Conservation (phyloP, 2,113 vertebrate genomes). For the Mandrillus leucophaeus region DNA sequence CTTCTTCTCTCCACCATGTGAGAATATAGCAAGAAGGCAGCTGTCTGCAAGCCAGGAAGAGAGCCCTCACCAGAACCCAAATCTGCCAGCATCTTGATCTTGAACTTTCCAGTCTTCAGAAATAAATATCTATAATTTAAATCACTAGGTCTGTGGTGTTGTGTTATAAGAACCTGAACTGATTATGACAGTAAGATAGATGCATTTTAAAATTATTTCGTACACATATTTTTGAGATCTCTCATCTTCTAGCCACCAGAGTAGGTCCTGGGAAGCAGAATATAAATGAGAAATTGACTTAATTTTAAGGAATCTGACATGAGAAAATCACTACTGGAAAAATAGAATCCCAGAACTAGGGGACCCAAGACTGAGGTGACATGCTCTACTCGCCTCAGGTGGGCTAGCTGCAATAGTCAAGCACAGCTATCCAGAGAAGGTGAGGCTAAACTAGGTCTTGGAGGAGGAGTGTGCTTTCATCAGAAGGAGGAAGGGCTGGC, state of each 20-base stretch:
- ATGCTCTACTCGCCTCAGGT: background rate
- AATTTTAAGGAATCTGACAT: background rate
- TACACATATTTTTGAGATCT: background rate
- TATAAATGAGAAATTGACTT: background rate
- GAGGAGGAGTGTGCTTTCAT: background rate
- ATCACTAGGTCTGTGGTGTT: background rate
- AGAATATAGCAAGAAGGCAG: background rate
- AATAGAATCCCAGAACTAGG: background rate
- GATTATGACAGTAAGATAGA: background rate
- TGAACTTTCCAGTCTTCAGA: background rate
- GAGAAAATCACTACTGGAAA: background rate
- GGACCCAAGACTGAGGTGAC: background rate
- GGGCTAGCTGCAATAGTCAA: background rate
- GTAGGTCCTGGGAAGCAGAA: background rate
- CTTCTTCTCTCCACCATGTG: background rate
- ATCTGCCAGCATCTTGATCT: background rate
- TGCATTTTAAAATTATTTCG: background rate
- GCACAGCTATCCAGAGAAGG: background rate
- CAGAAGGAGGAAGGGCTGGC: background rate
- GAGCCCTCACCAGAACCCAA: background rate
- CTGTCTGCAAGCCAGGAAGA: background rate
- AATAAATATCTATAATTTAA: background rate
- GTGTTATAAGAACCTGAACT: background rate
- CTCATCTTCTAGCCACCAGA: background rate
- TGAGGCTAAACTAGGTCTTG: background rate